These are phyloP conservation scores for Physeter macrocephalus DNA, from an alignment of 2,113 vertebrate species.

Conservation along the genomic window DNA sequence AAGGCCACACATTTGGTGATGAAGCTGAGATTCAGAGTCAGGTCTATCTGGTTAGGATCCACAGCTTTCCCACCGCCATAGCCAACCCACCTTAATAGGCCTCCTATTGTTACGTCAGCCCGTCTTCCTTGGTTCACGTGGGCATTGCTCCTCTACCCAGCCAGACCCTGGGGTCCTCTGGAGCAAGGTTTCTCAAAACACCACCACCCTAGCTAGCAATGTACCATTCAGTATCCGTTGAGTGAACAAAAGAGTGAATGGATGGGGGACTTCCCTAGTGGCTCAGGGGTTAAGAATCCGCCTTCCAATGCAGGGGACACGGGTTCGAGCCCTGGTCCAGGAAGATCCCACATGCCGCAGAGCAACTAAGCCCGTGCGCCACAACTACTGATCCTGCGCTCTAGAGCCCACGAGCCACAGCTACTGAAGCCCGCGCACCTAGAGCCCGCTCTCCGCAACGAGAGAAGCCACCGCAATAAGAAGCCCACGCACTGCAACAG, in stretches of 20 bases:
- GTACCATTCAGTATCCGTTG: neutral
- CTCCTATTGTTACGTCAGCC: neutral
- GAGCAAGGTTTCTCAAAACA: neutral
- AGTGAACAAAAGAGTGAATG: neutral
- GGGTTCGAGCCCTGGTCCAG: too few species aligned
- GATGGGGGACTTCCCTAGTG: neutral
- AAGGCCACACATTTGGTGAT: neutral
- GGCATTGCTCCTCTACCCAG: neutral
- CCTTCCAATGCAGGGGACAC: too few species aligned
- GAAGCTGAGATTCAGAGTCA: slow-evolving; percentile 2
- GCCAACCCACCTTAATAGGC: neutral
- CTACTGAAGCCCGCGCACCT: too few species aligned
- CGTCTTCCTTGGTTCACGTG: neutral
- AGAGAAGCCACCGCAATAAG: too few species aligned
- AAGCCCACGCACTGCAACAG: too few species aligned
- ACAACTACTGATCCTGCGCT: too few species aligned
- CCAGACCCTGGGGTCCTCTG: neutral
- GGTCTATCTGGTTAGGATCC: neutral
- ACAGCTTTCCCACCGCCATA: neutral
- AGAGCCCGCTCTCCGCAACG: too few species aligned
- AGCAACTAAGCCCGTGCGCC: too few species aligned
- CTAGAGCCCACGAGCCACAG: too few species aligned
- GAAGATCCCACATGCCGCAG: too few species aligned
- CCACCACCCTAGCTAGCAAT: neutral
- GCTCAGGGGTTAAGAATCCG: too few species aligned